A percentile compares a stretch with the other conserved stretches of the same genome.
Evolutionary conservation across 2,888 invertebrate species (phyloP).

Genomic region (Drosophila merina): DNA sequence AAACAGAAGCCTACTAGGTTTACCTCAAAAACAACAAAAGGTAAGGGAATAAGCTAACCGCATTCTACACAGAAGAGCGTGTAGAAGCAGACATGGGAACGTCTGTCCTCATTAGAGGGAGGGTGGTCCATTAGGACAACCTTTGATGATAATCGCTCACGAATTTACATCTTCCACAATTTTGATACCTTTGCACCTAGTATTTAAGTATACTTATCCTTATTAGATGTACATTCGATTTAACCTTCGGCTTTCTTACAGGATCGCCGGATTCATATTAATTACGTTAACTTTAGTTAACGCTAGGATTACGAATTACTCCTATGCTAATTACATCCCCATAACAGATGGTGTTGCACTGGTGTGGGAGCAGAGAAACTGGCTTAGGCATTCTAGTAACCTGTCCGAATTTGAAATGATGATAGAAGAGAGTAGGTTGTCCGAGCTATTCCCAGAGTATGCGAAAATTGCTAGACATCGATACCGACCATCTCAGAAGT

Average conservation of each 20-base stretch:
- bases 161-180: neutral
- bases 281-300: neutral
- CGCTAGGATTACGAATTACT: conserved; percentile 5
- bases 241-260: neutral
- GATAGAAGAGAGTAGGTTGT: conserved; percentile 10
- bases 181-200: too few species aligned
- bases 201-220: too few species aligned
- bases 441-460: conserved; percentile 17
- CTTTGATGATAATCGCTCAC: neutral
- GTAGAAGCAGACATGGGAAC: conserved; percentile 23
- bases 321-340: conserved; percentile 2
- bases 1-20: conserved; percentile 13
- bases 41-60: conserved; percentile 16
- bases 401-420: neutral
- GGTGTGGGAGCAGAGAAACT: neutral
- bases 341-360: conserved; percentile 1
- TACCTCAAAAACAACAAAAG: conserved; percentile 14
- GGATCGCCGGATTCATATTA: conserved; percentile 2
- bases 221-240: too few species aligned
- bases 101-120: conserved; percentile 22
- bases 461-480: conserved; percentile 16
- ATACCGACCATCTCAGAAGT: conserved; percentile 4
- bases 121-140: conserved; percentile 14
- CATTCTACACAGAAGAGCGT: conserved; percentile 1
- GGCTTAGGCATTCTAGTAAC: conserved; percentile 8